These are phyloP conservation scores for Patagioenas fasciata DNA, from an alignment of 2,113 vertebrate species.

Conservation along the genomic window DNA sequence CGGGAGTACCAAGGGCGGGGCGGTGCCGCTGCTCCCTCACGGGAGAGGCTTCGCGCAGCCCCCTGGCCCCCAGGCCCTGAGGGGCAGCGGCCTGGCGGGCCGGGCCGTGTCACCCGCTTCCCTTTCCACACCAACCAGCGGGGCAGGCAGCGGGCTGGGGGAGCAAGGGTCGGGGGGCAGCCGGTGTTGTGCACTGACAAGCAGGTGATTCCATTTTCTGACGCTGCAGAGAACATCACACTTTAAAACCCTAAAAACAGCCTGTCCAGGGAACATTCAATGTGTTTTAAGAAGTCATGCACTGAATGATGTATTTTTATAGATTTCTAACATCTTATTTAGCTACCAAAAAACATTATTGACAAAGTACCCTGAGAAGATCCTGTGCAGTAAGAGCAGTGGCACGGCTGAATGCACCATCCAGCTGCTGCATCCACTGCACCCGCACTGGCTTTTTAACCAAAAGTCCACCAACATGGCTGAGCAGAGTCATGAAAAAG, in stretches of 20 bases:
- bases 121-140: too few species aligned
- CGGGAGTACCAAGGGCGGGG: background rate
- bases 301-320: rapidly evolving
- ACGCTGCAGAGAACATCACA: background rate
- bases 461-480: background rate
- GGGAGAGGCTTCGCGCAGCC: background rate
- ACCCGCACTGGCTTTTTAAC: background rate
- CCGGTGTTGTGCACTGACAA: too few species aligned
- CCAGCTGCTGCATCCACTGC: too few species aligned
- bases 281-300: background rate
- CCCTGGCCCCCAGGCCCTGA: too few species aligned
- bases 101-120: too few species aligned
- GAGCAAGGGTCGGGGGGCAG: background rate
- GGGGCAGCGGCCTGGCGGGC: background rate
- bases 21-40: background rate
- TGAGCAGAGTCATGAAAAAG: background rate
- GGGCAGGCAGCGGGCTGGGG: background rate
- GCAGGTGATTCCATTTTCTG: too few species aligned
- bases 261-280: rapidly evolving
- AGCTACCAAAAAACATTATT: background rate
- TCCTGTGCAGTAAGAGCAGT: rapidly evolving
- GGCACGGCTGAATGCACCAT: rapidly evolving
- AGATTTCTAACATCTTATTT: background rate
- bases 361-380: background rate
- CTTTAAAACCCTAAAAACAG: background rate